A percentile compares a stretch with the other conserved stretches of the same genome.
Conservation (phyloP, 2,797 vertebrate genomes). For the Trematomus bernacchii region DNA sequence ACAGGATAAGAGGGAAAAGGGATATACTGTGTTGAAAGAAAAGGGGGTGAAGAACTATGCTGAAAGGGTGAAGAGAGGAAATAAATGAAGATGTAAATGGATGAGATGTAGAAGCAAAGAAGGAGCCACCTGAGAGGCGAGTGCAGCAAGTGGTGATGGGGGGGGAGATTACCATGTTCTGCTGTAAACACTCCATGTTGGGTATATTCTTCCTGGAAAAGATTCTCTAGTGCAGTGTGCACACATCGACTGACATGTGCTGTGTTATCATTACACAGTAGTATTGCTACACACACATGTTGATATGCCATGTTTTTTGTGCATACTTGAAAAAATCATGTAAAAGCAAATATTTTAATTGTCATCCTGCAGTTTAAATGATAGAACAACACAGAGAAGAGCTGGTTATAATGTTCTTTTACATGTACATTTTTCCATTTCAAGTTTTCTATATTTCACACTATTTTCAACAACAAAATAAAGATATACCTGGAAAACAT, state of each 20-base stretch:
- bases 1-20: not conserved
- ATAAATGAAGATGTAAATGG: constrained; percentile 7
- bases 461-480: not conserved
- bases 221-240: not conserved
- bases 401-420: not conserved
- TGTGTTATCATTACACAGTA: not conserved
- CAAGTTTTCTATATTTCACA: constrained; percentile 9
- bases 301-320: not conserved
- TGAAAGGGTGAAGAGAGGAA: not conserved
- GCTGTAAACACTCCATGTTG: constrained; percentile 13
- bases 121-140: not conserved
- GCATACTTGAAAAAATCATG: not conserved
- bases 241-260: not conserved
- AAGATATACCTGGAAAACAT: not conserved
- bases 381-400: not conserved
- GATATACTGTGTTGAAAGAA: not conserved
- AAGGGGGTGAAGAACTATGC: not conserved
- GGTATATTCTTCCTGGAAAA: not conserved
- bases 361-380: not conserved
- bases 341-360: constrained; percentile 6
- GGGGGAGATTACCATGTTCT: not conserved
- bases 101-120: not conserved
- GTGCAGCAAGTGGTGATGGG: not conserved
- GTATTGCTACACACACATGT: no score
- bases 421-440: not conserved